Conservation (phyloP, 2,797 vertebrate species). For the Siniperca obscura region DNA sequence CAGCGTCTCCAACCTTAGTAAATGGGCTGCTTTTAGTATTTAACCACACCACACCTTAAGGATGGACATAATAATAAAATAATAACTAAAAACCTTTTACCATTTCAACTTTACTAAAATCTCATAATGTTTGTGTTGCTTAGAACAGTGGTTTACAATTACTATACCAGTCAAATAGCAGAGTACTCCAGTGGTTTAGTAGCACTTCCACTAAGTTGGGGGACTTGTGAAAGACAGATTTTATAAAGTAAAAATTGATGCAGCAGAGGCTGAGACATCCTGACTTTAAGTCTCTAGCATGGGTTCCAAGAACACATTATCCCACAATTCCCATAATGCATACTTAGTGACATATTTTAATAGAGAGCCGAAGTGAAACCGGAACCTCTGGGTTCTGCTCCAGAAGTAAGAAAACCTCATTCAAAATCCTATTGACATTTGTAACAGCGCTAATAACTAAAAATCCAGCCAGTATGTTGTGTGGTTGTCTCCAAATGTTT, state of each 20-base stretch:
- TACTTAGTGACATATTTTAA: not conserved
- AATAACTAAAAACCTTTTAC: not conserved
- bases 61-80: not conserved
- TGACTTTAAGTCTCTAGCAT: not conserved
- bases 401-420: too few species aligned
- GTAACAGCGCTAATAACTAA: too few species aligned
- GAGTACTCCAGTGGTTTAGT: not conserved
- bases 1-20: not conserved
- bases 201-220: not conserved
- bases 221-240: not conserved
- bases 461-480: too few species aligned
- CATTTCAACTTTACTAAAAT: not conserved
- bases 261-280: not conserved
- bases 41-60: not conserved
- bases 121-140: not conserved
- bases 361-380: too few species aligned
- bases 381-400: too few species aligned
- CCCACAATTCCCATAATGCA: not conserved
- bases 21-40: constrained; percentile 3
- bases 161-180: not conserved
- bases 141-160: not conserved
- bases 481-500: too few species aligned
- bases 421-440: too few species aligned
- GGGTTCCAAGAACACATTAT: not conserved
- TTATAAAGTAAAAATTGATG: not conserved